Percentiles rank a stretch among this genome's conserved stretches.
These are phyloP conservation scores for Augiades crinisus DNA, from an alignment of 2,888 invertebrate species.

Conservation along the genomic window DNA sequence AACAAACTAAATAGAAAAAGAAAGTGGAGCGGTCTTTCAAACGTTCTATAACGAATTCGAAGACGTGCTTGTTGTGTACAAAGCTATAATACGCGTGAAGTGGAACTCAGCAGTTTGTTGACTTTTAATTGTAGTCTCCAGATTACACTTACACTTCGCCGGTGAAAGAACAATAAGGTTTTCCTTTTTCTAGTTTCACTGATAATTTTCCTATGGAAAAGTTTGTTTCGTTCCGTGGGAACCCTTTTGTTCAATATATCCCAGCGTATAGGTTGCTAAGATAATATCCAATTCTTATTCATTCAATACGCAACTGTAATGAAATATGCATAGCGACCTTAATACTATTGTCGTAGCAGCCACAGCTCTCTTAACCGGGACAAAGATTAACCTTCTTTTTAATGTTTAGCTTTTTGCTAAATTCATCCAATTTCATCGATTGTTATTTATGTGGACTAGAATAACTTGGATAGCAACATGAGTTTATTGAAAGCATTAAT, in stretches of 20 bases:
- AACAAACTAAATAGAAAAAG: slow-evolving; percentile 36
- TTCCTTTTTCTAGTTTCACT: slow-evolving; percentile 35
- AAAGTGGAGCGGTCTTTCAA: slow-evolving; percentile 36
- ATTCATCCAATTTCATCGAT: neutral
- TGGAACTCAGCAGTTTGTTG: slow-evolving; percentile 8
- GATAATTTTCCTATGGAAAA: slow-evolving; percentile 29
- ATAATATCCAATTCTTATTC: slow-evolving; percentile 16
- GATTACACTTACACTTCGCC: slow-evolving; percentile 22
- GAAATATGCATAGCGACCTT: neutral
- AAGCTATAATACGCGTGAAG: slow-evolving; percentile 11
- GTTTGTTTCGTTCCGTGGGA: slow-evolving; percentile 31
- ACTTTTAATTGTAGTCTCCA: slow-evolving; percentile 4
- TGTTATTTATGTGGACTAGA: too few relatives aligned
- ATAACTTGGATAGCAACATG: too few relatives aligned
- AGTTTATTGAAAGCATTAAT: too few relatives aligned
- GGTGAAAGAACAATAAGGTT: slow-evolving; percentile 28
- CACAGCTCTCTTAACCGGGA: neutral
- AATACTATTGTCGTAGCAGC: neutral
- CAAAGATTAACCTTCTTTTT: neutral
- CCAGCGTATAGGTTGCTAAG: neutral
- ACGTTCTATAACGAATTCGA: slow-evolving; percentile 28
- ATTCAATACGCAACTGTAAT: slow-evolving; percentile 2
- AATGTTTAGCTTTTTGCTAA: neutral
- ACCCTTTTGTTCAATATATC: slow-evolving; percentile 18
- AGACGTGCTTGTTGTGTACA: slow-evolving; percentile 23